phyloP scores from a whole-genome alignment of 2,888 invertebrate genomes.

The Clitarchus hookeri region DNA sequence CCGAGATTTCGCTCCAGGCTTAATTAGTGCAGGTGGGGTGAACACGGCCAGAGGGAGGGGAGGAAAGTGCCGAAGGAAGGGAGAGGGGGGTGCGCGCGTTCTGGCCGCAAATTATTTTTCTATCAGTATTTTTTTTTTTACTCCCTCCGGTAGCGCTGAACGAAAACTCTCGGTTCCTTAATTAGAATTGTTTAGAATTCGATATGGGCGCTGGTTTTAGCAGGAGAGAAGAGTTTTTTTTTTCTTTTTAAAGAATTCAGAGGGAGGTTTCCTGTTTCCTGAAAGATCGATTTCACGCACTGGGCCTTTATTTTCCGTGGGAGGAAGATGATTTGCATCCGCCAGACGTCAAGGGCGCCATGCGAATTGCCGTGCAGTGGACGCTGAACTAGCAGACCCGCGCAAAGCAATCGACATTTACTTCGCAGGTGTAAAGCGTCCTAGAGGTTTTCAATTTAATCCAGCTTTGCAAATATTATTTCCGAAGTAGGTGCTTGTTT shows the following conservation, averaged over 20 bases:
- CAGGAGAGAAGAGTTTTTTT: background rate
- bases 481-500: too few species aligned
- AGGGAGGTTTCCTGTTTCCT: background rate
- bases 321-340: background rate
- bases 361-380: background rate
- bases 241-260: background rate
- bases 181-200: conserved; percentile 9
- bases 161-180: background rate
- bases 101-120: conserved; percentile 14
- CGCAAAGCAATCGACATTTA: background rate
- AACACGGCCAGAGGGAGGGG: background rate
- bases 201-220: conserved; percentile 1
- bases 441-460: too few species aligned
- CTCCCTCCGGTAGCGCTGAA: background rate
- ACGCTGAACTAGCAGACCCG: background rate
- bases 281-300: background rate
- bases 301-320: background rate
- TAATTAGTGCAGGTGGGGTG: conserved; percentile 23
- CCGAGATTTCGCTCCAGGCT: background rate
- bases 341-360: background rate
- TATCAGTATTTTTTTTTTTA: background rate
- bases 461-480: too few species aligned
- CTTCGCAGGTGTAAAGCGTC: background rate
- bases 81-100: background rate
- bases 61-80: background rate